These are phyloP conservation scores for Himalopsyche phryganea DNA, from an alignment of 1,140 invertebrate species.

Conservation along the genomic window DNA sequence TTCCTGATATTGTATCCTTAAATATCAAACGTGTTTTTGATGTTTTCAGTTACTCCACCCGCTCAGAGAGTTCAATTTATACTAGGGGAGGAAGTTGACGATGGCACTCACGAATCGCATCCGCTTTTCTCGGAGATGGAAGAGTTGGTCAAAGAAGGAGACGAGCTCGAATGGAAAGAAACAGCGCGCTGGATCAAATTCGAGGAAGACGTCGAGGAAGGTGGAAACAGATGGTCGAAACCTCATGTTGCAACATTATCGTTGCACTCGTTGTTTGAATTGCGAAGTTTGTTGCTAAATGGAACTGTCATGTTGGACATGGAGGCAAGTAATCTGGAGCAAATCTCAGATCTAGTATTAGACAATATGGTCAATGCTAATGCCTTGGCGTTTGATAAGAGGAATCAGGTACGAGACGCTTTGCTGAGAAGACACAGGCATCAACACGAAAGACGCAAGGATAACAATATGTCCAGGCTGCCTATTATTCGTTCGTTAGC, in stretches of 20 bases:
- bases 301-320: conserved; percentile 89
- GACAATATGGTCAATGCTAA: conserved; percentile 87
- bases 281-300: conserved; percentile 82
- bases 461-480: conserved; percentile 75
- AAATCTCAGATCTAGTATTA: conserved; percentile 85
- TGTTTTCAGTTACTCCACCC: conserved; percentile 74
- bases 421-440: conserved; percentile 89
- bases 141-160: conserved; percentile 81
- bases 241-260: conserved; percentile 91
- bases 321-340: conserved; percentile 78
- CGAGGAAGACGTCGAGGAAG: conserved; percentile 92
- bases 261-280: conserved; percentile 85
- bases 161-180: conserved; percentile 93
- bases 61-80: conserved; percentile 94
- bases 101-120: conserved; percentile 78
- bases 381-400: conserved; percentile 67
- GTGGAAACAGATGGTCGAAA: conserved; percentile 92
- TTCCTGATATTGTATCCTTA: too few species aligned
- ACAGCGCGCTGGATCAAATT: conserved; percentile 97
- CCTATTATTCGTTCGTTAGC: conserved; percentile 94
- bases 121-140: conserved; percentile 96
- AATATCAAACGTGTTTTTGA: too few species aligned
- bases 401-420: conserved; percentile 83
- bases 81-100: conserved; percentile 87
- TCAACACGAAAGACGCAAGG: conserved; percentile 85